Base-by-base conservation (phyloP, 1,140 invertebrate species). In the Triops cancriformis region DNA sequence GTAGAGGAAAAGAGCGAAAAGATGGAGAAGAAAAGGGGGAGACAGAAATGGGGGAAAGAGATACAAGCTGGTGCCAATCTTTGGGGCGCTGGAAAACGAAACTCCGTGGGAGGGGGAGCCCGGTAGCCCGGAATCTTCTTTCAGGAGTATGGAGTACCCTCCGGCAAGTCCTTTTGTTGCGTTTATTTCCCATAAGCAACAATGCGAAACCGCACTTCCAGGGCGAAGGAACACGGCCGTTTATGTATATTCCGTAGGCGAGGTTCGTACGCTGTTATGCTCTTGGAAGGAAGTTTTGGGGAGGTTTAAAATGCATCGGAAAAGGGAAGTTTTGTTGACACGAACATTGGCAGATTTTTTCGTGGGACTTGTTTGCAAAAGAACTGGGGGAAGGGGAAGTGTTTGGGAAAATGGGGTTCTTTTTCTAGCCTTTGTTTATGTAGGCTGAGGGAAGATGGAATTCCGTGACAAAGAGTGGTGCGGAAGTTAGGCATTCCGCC, bases 251-350 rank as follows among this genome's bases (percentile, higher is more conserved):
- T 64, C 51, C 51, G 14, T 64, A 23, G 51, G 51, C n/a, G n/a
- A 6, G 18, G 18, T 23, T 64, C n/a, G n/a, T n/a, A 64, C 6
- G 51, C 51, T 64, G 18, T 64, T 7, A 12, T 64, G 14, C 0
- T 9, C 10, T 14, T 14, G 18, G 10, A 1, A 18, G 14, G 9
- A 64, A 23, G 14, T 64, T 64, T 64, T 7, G 5, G 43, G 43
- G 1, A 45, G 0, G 43, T n/a, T 2, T 37, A 37, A 7, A 23
- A 64, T 4, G 18, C 51, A 23, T 18, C 23, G 14, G 23, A 64
- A 64, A 64, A 64, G 51, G n/a, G 51, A 64, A 64, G 51, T 64
- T 64, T 64, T 23, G 51, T 23, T n/a, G 23, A 64, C 51, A 64
- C 2, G 51, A 64, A 23, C 51, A 64, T n/a, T 23, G 18, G 51